These are phyloP conservation scores for Acipenser oxyrinchus DNA, from an alignment of 2,797 vertebrate species.

Conservation along the genomic window DNA sequence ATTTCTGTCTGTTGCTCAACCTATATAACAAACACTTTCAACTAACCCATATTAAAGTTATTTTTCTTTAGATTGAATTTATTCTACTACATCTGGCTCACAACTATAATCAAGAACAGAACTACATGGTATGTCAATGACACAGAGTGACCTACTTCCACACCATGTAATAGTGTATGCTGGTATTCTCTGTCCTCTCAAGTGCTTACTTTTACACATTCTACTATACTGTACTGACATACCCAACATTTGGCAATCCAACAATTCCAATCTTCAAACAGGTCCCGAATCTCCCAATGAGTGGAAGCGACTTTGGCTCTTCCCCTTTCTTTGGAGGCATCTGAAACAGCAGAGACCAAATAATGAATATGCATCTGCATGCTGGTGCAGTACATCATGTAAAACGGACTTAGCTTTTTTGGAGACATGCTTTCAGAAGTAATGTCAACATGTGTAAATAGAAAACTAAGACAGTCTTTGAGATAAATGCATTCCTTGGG, in stretches of 20 bases:
- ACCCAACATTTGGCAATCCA: constrained; percentile 96
- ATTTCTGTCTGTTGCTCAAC: too few species aligned
- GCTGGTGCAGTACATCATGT: not conserved
- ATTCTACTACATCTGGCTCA: too few species aligned
- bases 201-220: too few species aligned
- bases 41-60: too few species aligned
- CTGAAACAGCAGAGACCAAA: constrained; percentile 48
- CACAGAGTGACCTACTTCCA: too few species aligned
- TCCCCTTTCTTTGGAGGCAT: constrained; percentile 96
- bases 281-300: constrained; percentile 93
- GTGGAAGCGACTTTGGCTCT: constrained; percentile 72
- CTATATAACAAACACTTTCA: too few species aligned
- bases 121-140: too few species aligned
- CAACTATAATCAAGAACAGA: too few species aligned
- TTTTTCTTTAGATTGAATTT: too few species aligned
- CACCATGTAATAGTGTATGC: too few species aligned
- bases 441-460: not conserved
- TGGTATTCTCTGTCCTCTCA: too few species aligned
- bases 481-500: too few species aligned
- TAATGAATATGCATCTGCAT: constrained; percentile 9
- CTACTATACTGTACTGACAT: constrained; percentile 35
- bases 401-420: constrained; percentile 47
- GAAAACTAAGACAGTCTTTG: not conserved
- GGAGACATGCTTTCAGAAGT: constrained; percentile 41
- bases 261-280: constrained; percentile 96